phyloP scores from a whole-genome alignment of 2,797 vertebrate genomes.

The Luscinia megarhynchos region DNA sequence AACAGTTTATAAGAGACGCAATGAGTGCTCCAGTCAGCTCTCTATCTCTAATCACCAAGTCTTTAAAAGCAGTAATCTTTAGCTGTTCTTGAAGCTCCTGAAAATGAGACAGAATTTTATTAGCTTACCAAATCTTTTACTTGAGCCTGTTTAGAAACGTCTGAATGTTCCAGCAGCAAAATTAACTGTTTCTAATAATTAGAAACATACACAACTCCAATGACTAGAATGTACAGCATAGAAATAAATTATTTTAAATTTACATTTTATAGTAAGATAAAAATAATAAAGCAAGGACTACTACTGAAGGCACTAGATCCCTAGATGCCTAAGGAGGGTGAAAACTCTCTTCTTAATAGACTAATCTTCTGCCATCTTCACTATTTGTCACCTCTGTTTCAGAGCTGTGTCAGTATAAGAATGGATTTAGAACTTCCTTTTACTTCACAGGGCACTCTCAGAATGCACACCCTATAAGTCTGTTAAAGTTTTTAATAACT shows the following conservation, averaged over 20 bases:
- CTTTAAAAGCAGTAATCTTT: slow-evolving; percentile 92
- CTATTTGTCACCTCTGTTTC: not conserved
- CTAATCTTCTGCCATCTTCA: not conserved
- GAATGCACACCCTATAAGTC: not conserved
- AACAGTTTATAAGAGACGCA: slow-evolving; percentile 94
- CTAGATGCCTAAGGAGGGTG: not conserved
- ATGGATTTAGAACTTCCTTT: not conserved
- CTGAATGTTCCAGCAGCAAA: not conserved
- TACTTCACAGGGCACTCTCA: not conserved
- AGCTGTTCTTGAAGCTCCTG: slow-evolving; percentile 96
- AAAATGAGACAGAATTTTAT: not conserved
- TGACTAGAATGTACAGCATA: not conserved
- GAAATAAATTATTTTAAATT: not conserved
- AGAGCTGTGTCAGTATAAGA: not conserved
- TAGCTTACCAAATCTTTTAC: not conserved
- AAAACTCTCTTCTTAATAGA: not conserved
- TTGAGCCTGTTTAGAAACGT: not conserved
- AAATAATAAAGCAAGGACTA: not conserved
- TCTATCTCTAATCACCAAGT: slow-evolving; percentile 91
- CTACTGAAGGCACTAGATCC: not conserved
- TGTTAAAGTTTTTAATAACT: not conserved
- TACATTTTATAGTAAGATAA: not conserved
- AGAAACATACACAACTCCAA: not conserved
- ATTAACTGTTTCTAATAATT: not conserved
- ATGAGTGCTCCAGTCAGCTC: slow-evolving; percentile 93